Base-by-base conservation (phyloP, 2,888 invertebrate species). In the Apantesis nais region DNA sequence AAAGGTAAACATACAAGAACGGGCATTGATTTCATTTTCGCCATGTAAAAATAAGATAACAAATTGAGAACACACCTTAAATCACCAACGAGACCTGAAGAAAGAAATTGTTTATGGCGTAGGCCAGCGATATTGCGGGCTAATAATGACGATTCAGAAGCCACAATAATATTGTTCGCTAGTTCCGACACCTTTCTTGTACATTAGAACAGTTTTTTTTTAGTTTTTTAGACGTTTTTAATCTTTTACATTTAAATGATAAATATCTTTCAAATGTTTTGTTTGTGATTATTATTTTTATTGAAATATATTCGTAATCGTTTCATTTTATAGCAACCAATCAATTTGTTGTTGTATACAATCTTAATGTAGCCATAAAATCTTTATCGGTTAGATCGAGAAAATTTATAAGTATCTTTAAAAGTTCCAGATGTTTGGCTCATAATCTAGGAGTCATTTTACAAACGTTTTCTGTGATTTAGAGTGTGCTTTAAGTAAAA, bases 391-490 rank as follows among this genome's bases (percentile, higher is more conserved):
- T 31, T 31, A 1, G n/a, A 22, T 12, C 5, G 29, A 64, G 22
- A 3, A 29, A 29, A 41, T 29, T 62, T 25, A 44, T 64, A 48
- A 64, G 14, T 29, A 22, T 44, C 31, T 64, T 14, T 48, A n/a
- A 22, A 31, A 34, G 62, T 41, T 31, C 52, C 37, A 68, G 68
- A 62, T 62, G 67, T 48, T 31, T 31, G n/a, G 60, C 29, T 67
- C 44, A 67, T 61, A 44, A 67, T 44, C 66, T 67, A n/a, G 11
- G 8, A 31, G 29, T 31, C 31, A 67, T 60, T 61, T 66, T 34
- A 55, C 19, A 52, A 55, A 55, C 25, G 19, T 52, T 34, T 65
- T n/a, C 19, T 63, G 29, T 62, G 41, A 29, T 29, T 41, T 63
- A 25, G 39, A 31, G 62, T 55, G 16, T 31, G 22, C 55, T 39